A percentile compares a stretch with the other conserved stretches of the same genome.
Evolutionary conservation across 2,113 vertebrate genomes (phyloP).

Genomic region (Trinectes maculatus): DNA sequence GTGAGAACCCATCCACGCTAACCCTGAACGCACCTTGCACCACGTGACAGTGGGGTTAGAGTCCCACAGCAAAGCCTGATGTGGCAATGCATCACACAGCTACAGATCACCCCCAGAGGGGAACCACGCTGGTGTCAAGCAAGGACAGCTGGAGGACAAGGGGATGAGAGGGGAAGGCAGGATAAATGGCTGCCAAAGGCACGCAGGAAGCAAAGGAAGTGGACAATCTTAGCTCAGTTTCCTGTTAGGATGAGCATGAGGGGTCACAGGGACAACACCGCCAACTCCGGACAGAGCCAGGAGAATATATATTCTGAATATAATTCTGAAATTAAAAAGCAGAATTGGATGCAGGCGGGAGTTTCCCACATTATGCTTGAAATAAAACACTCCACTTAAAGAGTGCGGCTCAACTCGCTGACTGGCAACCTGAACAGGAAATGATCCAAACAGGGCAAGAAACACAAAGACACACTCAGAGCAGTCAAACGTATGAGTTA

Average conservation of each 20-base stretch:
- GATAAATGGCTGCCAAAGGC: constrained; percentile 60
- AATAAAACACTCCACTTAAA: too few relatives aligned
- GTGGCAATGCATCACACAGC: constrained; percentile 63
- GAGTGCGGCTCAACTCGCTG: too few relatives aligned
- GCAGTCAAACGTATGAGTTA: too few relatives aligned
- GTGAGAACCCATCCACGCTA: constrained; percentile 35
- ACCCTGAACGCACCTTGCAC: constrained; percentile 58
- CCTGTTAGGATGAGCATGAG: constrained; percentile 56
- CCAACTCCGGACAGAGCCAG: constrained; percentile 13
- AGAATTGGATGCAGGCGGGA: constrained; percentile 6
- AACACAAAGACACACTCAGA: too few relatives aligned
- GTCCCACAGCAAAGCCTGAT: constrained; percentile 48
- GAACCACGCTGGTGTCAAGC: constrained; percentile 23
- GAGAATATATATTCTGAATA: constrained; percentile 32
- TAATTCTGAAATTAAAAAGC: too few relatives aligned
- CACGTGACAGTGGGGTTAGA: constrained; percentile 45
- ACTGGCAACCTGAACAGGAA: too few relatives aligned
- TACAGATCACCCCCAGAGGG: constrained; percentile 30
- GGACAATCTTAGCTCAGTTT: constrained; percentile 55
- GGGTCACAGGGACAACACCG: constrained; percentile 49
- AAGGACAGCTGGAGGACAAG: constrained; percentile 70
- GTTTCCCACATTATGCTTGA: constrained; percentile 23
- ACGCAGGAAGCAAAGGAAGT: constrained; percentile 63
- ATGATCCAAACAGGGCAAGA: too few relatives aligned
- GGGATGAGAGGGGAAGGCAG: constrained; percentile 49